Conservation (phyloP, 2,113 vertebrate species). For the Dipodomys ordii region DNA sequence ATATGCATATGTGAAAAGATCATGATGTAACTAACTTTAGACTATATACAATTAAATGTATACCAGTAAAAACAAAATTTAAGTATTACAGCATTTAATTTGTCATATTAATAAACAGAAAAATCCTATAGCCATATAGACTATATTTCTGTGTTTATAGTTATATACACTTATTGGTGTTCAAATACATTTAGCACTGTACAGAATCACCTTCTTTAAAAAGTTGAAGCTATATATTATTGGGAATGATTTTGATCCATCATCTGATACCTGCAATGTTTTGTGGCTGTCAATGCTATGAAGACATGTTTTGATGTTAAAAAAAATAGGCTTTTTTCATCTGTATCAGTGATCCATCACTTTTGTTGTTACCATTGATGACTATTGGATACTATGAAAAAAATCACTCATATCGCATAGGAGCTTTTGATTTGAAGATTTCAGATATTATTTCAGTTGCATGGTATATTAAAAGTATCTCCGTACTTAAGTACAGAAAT, state of each 20-base stretch:
- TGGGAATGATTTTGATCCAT: not conserved
- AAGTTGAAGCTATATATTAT: not conserved
- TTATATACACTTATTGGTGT: not conserved
- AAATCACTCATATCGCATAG: not conserved
- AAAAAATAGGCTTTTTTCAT: not conserved
- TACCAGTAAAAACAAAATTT: not conserved
- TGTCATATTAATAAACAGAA: not conserved
- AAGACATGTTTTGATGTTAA: not conserved
- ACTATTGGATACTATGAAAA: not conserved
- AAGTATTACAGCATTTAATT: not conserved
- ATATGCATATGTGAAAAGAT: too few relatives aligned
- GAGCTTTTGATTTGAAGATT: not conserved
- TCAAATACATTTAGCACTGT: not conserved
- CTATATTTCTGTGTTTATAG: not conserved
- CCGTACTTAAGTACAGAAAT: not conserved
- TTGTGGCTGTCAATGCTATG: not conserved
- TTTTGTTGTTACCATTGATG: not conserved
- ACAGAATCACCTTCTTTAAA: conserved; percentile 20
- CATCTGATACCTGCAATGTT: not conserved
- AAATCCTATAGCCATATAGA: not conserved
- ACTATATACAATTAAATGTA: too few relatives aligned
- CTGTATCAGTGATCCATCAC: not conserved
- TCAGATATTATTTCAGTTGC: not conserved
- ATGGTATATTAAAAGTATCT: not conserved
- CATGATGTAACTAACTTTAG: too few relatives aligned